These are phyloP conservation scores for Rousettus leschenaultii DNA, from an alignment of 2,113 vertebrate genomes.

Conservation along the genomic window DNA sequence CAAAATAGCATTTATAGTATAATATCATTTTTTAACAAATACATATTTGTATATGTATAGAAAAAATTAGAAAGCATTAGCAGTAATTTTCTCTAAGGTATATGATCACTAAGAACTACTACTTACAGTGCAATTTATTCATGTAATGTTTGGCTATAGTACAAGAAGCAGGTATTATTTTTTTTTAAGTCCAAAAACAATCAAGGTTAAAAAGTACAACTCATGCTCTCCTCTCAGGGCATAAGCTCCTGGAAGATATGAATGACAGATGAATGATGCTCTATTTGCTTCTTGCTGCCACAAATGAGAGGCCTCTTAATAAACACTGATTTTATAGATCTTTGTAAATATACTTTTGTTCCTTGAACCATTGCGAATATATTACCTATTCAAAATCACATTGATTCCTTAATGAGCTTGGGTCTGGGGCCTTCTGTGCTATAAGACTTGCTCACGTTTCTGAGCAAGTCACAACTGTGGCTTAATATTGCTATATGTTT, in stretches of 20 bases:
- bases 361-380: conserved; percentile 30
- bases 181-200: conserved; percentile 22
- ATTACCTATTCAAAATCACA: conserved; percentile 37
- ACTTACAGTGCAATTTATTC: conserved; percentile 9
- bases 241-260: conserved; percentile 18
- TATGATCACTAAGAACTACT: background rate
- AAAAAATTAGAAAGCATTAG: background rate
- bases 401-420: conserved; percentile 28
- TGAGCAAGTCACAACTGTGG: conserved; percentile 1
- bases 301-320: background rate
- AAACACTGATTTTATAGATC: conserved; percentile 4
- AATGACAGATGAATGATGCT: background rate
- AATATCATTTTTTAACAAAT: background rate
- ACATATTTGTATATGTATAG: background rate
- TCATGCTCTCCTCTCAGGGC: background rate
- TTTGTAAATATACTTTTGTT: conserved; percentile 26
- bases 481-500: background rate
- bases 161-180: conserved; percentile 26
- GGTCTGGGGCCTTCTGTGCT: background rate
- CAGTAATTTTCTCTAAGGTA: background rate
- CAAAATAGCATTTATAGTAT: background rate
- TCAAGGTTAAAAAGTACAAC: conserved; percentile 2
- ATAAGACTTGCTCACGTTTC: background rate
- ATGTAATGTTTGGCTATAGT: conserved; percentile 11
- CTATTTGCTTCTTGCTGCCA: background rate